These are phyloP conservation scores for Myrmecophaga tridactyla DNA, from an alignment of 2,113 vertebrate genomes.

Conservation along the genomic window DNA sequence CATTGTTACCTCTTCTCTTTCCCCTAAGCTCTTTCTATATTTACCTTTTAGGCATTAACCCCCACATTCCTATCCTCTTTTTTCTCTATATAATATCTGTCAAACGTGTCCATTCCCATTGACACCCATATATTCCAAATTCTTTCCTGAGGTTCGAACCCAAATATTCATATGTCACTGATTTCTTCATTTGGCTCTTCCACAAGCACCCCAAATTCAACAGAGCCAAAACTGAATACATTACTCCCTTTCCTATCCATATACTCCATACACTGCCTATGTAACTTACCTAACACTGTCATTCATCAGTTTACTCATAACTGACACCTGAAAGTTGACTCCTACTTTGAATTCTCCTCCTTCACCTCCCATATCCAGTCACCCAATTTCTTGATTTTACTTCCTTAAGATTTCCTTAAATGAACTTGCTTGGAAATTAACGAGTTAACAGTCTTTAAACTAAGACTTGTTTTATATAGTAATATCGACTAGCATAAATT, in stretches of 20 bases:
- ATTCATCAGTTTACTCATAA: background rate
- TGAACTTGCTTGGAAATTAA: background rate
- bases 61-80: background rate
- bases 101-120: background rate
- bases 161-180: background rate
- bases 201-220: background rate
- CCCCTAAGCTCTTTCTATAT: background rate
- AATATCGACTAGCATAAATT: background rate
- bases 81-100: background rate
- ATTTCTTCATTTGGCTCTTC: background rate
- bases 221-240: background rate
- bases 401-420: background rate
- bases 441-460: background rate
- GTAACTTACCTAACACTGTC: background rate
- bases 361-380: background rate
- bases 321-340: background rate
- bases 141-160: background rate
- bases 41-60: background rate
- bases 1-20: background rate
- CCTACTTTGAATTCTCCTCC: background rate
- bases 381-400: background rate
- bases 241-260: background rate
- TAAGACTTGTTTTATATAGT: background rate
- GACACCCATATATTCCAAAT: background rate
- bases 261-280: background rate